A percentile compares a stretch with the other conserved stretches of the same genome.
phyloP scores from a whole-genome alignment of 2,888 invertebrate genomes.

The Perithous albicinctus region DNA sequence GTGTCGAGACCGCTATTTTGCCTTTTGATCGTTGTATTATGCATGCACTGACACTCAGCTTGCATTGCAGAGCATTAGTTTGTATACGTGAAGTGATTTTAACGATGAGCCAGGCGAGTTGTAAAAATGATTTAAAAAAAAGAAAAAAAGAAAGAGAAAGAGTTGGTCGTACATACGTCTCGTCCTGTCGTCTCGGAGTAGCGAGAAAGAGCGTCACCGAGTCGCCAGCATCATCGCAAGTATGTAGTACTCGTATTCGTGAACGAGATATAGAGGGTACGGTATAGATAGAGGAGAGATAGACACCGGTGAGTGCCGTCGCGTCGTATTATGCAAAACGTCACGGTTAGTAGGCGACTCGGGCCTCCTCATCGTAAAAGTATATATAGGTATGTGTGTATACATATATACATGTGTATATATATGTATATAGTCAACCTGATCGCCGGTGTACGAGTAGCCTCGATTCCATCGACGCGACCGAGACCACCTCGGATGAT shows the following conservation, averaged over 20 bases:
- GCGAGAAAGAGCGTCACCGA: conserved; percentile 46
- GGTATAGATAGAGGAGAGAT: conserved; percentile 62
- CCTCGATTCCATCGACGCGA: conserved; percentile 60
- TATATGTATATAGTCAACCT: conserved; percentile 31
- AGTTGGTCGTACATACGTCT: conserved; percentile 9
- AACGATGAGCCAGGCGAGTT: conserved; percentile 39
- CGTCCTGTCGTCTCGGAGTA: conserved; percentile 8
- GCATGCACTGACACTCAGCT: background rate
- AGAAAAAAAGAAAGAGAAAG: background rate
- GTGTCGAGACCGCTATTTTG: conserved; percentile 24
- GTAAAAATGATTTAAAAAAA: conserved; percentile 19
- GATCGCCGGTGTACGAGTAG: conserved; percentile 51
- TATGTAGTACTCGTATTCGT: conserved; percentile 48
- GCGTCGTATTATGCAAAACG: conserved; percentile 80
- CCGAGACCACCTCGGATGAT: conserved; percentile 57
- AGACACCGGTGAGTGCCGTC: conserved; percentile 70
- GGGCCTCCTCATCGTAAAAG: conserved; percentile 54
- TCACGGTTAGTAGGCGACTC: conserved; percentile 65
- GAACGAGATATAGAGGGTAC: conserved; percentile 31
- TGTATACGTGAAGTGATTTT: conserved; percentile 9
- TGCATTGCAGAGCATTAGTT: background rate
- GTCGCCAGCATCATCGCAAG: conserved; percentile 59
- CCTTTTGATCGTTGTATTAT: conserved; percentile 31
- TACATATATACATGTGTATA: background rate
- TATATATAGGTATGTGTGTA: background rate